These are phyloP conservation scores for Stenurella melanura DNA, from an alignment of 2,888 invertebrate genomes.

Conservation along the genomic window DNA sequence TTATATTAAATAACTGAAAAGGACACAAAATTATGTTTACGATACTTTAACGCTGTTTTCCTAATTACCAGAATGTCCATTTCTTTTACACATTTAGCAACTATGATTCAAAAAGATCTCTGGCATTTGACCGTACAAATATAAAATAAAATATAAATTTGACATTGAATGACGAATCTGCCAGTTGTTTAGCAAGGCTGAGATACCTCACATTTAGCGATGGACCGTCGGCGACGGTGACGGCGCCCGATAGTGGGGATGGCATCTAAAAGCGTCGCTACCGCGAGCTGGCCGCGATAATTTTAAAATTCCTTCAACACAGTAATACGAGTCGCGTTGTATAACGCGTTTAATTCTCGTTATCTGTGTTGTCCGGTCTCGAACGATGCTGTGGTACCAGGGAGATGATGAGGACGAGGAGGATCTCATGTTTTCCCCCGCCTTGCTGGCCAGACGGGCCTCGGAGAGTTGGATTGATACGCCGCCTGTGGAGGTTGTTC, in stretches of 20 bases:
- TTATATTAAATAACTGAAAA: not conserved
- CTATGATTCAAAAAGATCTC: conserved; percentile 11
- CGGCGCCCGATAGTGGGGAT: conserved; percentile 47
- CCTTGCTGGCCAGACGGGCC: conserved; percentile 88
- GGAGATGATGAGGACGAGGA: conserved; percentile 89
- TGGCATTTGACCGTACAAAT: conserved; percentile 8
- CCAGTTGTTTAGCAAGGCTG: conserved; percentile 15
- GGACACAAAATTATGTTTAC: not conserved
- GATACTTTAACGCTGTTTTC: not conserved
- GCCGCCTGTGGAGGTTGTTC: conserved; percentile 86
- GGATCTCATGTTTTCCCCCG: conserved; percentile 90
- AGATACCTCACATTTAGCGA: conserved; percentile 18
- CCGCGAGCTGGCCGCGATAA: conserved; percentile 51
- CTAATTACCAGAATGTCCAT: not conserved
- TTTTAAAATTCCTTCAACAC: conserved; percentile 42
- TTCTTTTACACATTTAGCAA: not conserved
- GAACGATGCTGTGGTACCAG: conserved; percentile 84
- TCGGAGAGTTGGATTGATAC: conserved; percentile 94
- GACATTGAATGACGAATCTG: conserved; percentile 20
- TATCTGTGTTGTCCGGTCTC: conserved; percentile 14
- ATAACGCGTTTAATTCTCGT: conserved; percentile 37
- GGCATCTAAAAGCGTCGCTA: conserved; percentile 65
- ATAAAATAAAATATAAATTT: conserved; percentile 15
- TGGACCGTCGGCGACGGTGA: conserved; percentile 10
- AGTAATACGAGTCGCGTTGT: conserved; percentile 45